Conservation (phyloP, 2,113 vertebrate genomes). For the Upupa epops region DNA sequence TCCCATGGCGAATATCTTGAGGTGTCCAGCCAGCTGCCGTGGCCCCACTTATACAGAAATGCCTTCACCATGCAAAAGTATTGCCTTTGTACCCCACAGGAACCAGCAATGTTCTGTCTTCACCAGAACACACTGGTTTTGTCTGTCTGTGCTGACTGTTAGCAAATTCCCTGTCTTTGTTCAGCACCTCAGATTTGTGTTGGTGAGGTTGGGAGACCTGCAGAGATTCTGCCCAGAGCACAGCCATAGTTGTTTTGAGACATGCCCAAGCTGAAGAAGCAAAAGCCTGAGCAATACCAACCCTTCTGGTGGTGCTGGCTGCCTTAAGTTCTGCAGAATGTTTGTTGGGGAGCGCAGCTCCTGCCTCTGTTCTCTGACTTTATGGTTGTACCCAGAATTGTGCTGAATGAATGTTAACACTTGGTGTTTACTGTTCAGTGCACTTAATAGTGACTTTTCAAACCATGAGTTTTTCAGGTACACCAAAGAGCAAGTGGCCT, state of each 20-base stretch:
- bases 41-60: neutral
- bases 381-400: neutral
- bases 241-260: neutral
- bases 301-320: neutral
- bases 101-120: neutral
- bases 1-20: neutral
- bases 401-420: neutral
- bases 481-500: constrained; percentile 57
- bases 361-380: neutral
- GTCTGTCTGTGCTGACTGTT: constrained; percentile 24
- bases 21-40: neutral
- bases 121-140: neutral
- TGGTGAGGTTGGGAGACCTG: neutral
- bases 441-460: neutral
- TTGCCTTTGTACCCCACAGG: neutral
- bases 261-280: neutral
- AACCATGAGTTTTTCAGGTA: constrained; percentile 7
- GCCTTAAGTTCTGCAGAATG: neutral
- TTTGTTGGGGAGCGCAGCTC: neutral
- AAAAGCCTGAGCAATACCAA: neutral
- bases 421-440: neutral
- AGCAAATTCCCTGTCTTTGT: neutral
- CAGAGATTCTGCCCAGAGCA: neutral
- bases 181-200: neutral
- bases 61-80: neutral